Conservation (phyloP, 1,140 invertebrate genomes). For the Achatina immaculata region DNA sequence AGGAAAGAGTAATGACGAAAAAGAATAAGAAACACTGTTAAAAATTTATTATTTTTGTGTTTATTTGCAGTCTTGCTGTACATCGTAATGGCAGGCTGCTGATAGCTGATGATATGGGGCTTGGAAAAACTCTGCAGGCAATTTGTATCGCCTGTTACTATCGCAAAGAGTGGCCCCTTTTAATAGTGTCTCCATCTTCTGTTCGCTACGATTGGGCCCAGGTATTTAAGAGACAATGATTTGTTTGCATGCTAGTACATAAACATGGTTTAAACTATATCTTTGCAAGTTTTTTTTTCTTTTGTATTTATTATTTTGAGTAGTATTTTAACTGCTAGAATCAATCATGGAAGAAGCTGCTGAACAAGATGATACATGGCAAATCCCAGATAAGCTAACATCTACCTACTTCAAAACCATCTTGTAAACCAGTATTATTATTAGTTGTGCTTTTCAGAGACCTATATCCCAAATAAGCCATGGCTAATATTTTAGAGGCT, state of each 20-base stretch:
- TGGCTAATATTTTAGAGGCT: too few species aligned
- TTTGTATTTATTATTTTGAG: too few species aligned
- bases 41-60: background rate
- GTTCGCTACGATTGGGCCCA: constrained; percentile 73
- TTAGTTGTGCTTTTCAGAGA: too few species aligned
- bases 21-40: background rate
- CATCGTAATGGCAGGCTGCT: constrained; percentile 57
- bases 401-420: too few species aligned
- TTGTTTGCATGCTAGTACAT: constrained; percentile 3
- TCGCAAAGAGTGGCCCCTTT: constrained; percentile 88
- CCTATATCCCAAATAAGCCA: too few species aligned
- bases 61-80: constrained; percentile 58
- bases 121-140: constrained; percentile 97
- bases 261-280: constrained; percentile 30
- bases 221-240: constrained; percentile 50
- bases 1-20: background rate
- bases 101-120: constrained; percentile 81
- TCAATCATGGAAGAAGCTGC: too few species aligned
- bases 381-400: too few species aligned
- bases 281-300: too few species aligned
- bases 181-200: constrained; percentile 78
- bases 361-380: too few species aligned
- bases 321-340: too few species aligned
- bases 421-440: too few species aligned
- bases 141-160: constrained; percentile 92